Base-by-base conservation (phyloP, 2,113 vertebrate genomes). In the Smithornis capensis region DNA sequence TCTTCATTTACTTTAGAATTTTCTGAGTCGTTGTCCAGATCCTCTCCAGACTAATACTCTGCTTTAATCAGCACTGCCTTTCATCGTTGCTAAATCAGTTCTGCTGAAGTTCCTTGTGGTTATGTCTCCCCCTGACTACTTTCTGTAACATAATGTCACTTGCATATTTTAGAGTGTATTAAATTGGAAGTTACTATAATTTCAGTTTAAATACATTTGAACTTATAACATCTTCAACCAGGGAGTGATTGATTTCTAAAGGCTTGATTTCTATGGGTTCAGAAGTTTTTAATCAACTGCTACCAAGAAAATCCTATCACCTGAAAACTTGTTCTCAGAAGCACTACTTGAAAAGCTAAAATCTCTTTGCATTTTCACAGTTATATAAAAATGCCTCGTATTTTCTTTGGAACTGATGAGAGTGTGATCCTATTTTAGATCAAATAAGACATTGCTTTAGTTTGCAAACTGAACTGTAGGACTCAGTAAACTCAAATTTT, bases 391-490 rank as follows among this genome's bases (percentile, higher is more conserved):
- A 57, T 45, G 2, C 52, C n/a, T 86, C 12, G 3, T 70, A 50
- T 63, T 90, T 89, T 76, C 76, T 93, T 75, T 88, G 86, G 87
- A 94, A 89, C 87, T 59, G 60, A 24, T 76, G 17, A 83, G 40
- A 77, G 25, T 86, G 47, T 64, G 73, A 71, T 87, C 71, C 90
- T 91, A 94, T 95, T 93, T 96, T 95, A 95, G 90, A 96, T 97
- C 96, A 95, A 94, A 90, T 78, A 90, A 53, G 70, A 44, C 40
- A 37, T 47, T 31, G 38, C 69, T 96, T 91, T 87, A 74, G 52
- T 93, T 89, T 87, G 74, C 40, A 95, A 93, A 87, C 27, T 37
- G 45, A 92, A 71, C 57, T 33, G 23, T 56, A 88, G 55, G 16
- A 59, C 44, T 89, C 28, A 78, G 64, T 94, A 93, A 96, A 92